A percentile compares a stretch with the other conserved stretches of the same genome.
phyloP scores from a whole-genome alignment of 2,113 vertebrate species.

The Scomber scombrus region DNA sequence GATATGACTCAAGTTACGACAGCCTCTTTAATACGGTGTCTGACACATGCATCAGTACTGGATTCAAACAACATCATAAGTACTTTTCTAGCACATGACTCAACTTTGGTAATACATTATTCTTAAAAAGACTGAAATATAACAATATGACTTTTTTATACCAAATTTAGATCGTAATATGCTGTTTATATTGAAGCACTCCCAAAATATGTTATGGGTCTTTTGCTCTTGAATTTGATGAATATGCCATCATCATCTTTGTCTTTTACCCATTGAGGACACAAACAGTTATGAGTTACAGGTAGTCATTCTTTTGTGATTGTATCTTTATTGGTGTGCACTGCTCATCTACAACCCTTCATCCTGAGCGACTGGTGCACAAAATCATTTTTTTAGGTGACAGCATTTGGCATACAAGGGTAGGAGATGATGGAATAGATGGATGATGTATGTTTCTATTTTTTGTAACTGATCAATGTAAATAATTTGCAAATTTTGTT shows the following conservation, averaged over 20 bases:
- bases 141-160: conserved; percentile 23
- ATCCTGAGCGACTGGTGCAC: conserved; percentile 9
- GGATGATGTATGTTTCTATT: conserved; percentile 44
- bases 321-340: conserved; percentile 44
- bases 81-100: conserved; percentile 9
- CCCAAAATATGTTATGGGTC: conserved; percentile 36
- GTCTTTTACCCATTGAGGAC: conserved; percentile 31
- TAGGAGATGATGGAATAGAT: not conserved
- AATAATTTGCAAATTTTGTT: conserved; percentile 66
- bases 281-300: conserved; percentile 13
- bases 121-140: conserved; percentile 15
- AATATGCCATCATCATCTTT: conserved; percentile 2
- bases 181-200: conserved; percentile 56
- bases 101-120: not conserved
- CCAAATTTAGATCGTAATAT: conserved; percentile 30
- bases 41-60: conserved; percentile 4
- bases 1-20: not conserved
- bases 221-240: conserved; percentile 29
- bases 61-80: conserved; percentile 33
- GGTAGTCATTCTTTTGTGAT: conserved; percentile 54
- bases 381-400: conserved; percentile 24
- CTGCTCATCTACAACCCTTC: conserved; percentile 32
- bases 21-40: conserved; percentile 14
- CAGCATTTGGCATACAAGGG: conserved; percentile 11
- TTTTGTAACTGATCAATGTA: conserved; percentile 67